Percentiles rank a stretch among this genome's conserved stretches.
Evolutionary conservation across 1,140 invertebrate genomes (phyloP).

Genomic region (Scaptomyza graminum): DNA sequence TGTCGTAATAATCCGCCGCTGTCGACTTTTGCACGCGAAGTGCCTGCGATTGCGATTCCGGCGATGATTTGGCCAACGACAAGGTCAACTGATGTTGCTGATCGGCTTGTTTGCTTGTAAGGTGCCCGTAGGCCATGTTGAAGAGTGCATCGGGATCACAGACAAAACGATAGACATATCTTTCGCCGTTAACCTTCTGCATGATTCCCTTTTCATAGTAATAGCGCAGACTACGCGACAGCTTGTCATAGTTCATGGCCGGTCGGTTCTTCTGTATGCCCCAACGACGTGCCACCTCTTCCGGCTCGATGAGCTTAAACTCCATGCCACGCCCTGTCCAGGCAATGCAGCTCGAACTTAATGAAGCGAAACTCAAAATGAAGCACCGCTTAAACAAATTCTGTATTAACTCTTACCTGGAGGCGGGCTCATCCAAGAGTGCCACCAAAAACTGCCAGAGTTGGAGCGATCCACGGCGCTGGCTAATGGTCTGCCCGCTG

Average conservation of each 20-base stretch:
- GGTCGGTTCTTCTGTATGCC: constrained; percentile 94
- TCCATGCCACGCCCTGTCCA: constrained; percentile 98
- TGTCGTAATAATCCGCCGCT: constrained; percentile 61
- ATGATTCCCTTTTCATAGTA: constrained; percentile 99
- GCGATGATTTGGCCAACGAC: constrained; percentile 57
- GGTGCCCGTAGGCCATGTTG: constrained; percentile 89
- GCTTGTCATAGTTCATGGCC: constrained; percentile 98
- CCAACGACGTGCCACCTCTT: constrained; percentile 94
- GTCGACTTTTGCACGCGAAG: constrained; percentile 62
- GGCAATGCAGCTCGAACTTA: constrained; percentile 94
- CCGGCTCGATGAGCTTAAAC: constrained; percentile 97
- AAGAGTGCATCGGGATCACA: constrained; percentile 97
- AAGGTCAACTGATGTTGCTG: constrained; percentile 68
- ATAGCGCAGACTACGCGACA: constrained; percentile 95
- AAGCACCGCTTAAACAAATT: neutral
- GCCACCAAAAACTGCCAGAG: constrained; percentile 97
- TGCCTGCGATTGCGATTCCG: constrained; percentile 57
- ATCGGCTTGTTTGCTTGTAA: constrained; percentile 57
- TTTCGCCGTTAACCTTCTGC: constrained; percentile 98
- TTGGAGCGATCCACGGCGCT: constrained; percentile 92
- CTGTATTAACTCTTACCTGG: constrained; percentile 63
- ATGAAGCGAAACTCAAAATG: neutral
- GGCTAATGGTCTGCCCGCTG: constrained; percentile 68
- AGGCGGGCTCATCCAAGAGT: constrained; percentile 91
- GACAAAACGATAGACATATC: constrained; percentile 98